Conservation (phyloP, 2,113 vertebrate species). For the Sebastes schlegelii region DNA sequence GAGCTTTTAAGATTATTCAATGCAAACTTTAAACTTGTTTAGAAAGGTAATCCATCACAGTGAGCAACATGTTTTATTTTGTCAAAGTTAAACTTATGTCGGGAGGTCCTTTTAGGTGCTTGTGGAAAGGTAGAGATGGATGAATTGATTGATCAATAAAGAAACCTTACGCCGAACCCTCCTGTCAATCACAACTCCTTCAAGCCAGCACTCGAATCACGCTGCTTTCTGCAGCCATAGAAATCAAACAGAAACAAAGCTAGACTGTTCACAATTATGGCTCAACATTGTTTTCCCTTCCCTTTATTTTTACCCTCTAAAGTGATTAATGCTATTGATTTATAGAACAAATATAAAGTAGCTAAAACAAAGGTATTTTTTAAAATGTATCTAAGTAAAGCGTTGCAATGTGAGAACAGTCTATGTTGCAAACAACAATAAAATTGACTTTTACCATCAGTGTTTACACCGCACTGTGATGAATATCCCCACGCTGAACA, state of each 20-base stretch:
- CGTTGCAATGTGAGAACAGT: too few species aligned
- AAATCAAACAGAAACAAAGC: not conserved
- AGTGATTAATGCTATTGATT: too few species aligned
- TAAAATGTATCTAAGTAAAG: too few species aligned
- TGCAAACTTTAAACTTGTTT: not conserved
- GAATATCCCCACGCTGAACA: too few species aligned
- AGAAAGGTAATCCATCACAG: constrained; percentile 2
- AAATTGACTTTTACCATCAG: too few species aligned
- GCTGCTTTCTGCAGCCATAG: not conserved
- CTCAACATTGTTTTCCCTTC: not conserved
- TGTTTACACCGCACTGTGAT: too few species aligned
- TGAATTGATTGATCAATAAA: not conserved
- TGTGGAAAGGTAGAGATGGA: not conserved
- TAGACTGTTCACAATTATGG: not conserved
- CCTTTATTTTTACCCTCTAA: too few species aligned
- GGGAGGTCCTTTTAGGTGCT: not conserved
- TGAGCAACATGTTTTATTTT: not conserved
- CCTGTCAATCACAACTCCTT: not conserved
- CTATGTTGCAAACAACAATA: too few species aligned
- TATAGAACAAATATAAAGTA: too few species aligned
- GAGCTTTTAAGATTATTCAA: not conserved
- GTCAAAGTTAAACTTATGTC: not conserved
- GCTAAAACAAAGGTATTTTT: too few species aligned
- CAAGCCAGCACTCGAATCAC: not conserved
- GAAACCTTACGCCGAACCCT: not conserved